These are phyloP conservation scores for Hydroisotoma schaefferi DNA, from an alignment of 2,888 invertebrate genomes.

Conservation along the genomic window DNA sequence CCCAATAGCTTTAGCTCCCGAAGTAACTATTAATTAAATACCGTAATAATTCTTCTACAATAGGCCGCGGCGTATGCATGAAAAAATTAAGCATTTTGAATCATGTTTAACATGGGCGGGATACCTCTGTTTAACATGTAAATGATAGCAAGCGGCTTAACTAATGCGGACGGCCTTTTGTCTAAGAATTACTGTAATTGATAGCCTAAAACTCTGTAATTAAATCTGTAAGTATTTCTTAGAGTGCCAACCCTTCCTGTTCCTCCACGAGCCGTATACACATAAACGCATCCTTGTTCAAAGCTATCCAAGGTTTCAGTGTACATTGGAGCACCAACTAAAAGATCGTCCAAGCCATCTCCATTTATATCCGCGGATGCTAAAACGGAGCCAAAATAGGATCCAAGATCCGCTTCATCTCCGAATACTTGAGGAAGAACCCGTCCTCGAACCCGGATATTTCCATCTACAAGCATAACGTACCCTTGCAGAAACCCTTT, in stretches of 20 bases:
- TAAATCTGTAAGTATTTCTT: not conserved
- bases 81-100: not conserved
- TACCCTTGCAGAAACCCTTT: not conserved
- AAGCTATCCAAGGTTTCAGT: not conserved
- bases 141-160: not conserved
- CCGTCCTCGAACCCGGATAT: not conserved
- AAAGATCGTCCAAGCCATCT: slow-evolving; percentile 27
- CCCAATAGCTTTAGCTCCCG: slow-evolving; percentile 6
- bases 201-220: not conserved
- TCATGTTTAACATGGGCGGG: too few species aligned
- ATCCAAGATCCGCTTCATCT: slow-evolving; percentile 23
- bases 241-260: not conserved
- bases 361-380: slow-evolving; percentile 29
- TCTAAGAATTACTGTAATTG: too few species aligned
- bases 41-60: not conserved
- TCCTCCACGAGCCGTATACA: slow-evolving; percentile 7
- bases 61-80: not conserved
- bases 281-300: slow-evolving; percentile 25
- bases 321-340: slow-evolving; percentile 32
- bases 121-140: not conserved
- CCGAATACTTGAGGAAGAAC: not conserved
- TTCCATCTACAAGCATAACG: not conserved
- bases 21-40: not conserved
- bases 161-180: not conserved
- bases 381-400: slow-evolving; percentile 35